Base-by-base conservation (phyloP, 2,888 invertebrate species). In the Polydrusus pterygomalis region DNA sequence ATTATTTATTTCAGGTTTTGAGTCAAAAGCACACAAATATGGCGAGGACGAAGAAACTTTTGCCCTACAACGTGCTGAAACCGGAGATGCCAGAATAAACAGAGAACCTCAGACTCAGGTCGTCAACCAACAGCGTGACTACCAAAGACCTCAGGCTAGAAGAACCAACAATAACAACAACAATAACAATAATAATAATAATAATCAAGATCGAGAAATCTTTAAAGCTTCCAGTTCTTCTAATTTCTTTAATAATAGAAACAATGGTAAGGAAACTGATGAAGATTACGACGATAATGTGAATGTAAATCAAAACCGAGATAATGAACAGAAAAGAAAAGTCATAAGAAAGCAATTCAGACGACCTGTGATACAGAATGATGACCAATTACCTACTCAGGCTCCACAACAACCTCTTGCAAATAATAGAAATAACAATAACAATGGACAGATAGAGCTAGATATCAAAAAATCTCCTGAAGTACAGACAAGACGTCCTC, bases 211-310 rank as follows among this genome's bases (percentile, higher is more conserved):
- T 34, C 81, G 91, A 73, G 93, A 93, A 82, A 89, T 91, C 74
- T 91, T 93, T 74, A 91, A 92, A 80, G 91, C 92, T 54, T 93
- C 93, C 25, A 93, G 93, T 85, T 93, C 93, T 74, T 93, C 94
- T 0, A 93, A 94, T 86, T 94, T 94, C 88, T 94, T 93, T 87
- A 92, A 93, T 81, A 91, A 91, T 83, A 88, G 89, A 63, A 91
- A 91, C 83, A 89, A 89, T 49, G 91, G 91, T 8, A 90, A 91
- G 80, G 91, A 92, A 83, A 88, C 87, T 67, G 89, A 90, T 77
- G 89, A 90, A 70, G 90, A 90, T 72, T 89, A 90, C 74, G 87
- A 88, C 70, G 87, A 88, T 72, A 89, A 89, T 78, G 88, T 88
- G 18, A 89, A 86, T 51, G 87, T 86, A 60, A 87, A 88, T 79